These are phyloP conservation scores for Oryctes rhinoceros DNA, from an alignment of 1,140 invertebrate genomes.

Conservation along the genomic window DNA sequence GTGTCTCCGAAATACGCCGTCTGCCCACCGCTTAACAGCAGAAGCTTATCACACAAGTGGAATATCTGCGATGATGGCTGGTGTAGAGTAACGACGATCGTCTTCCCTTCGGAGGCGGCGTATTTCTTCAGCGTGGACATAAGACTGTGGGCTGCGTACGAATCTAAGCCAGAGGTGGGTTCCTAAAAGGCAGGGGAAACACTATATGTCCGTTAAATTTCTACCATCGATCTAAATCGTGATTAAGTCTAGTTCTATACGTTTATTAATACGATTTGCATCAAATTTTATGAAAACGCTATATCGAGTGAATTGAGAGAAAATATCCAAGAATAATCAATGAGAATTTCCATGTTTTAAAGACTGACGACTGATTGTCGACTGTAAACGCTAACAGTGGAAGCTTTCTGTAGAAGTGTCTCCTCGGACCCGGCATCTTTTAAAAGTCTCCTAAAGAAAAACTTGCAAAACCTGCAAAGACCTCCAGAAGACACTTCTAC, in stretches of 20 bases:
- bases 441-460: too few species aligned
- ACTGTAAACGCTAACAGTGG: too few species aligned
- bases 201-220: neutral
- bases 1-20: constrained; percentile 83
- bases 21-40: constrained; percentile 80
- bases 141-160: constrained; percentile 79
- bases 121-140: constrained; percentile 80
- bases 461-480: too few species aligned
- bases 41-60: constrained; percentile 83
- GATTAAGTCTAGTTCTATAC: too few species aligned
- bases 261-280: neutral
- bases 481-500: too few species aligned
- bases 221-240: neutral
- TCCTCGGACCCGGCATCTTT: too few species aligned
- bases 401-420: too few species aligned
- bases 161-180: constrained; percentile 87
- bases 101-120: constrained; percentile 81
- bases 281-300: too few species aligned
- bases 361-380: too few species aligned
- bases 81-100: constrained; percentile 84
- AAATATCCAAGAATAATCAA: too few species aligned
- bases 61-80: constrained; percentile 91
- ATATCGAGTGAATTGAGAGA: too few species aligned
- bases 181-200: constrained; percentile 68
- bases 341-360: too few species aligned